These are phyloP conservation scores for Rhagonycha lutea DNA, from an alignment of 2,888 invertebrate species.

Conservation along the genomic window DNA sequence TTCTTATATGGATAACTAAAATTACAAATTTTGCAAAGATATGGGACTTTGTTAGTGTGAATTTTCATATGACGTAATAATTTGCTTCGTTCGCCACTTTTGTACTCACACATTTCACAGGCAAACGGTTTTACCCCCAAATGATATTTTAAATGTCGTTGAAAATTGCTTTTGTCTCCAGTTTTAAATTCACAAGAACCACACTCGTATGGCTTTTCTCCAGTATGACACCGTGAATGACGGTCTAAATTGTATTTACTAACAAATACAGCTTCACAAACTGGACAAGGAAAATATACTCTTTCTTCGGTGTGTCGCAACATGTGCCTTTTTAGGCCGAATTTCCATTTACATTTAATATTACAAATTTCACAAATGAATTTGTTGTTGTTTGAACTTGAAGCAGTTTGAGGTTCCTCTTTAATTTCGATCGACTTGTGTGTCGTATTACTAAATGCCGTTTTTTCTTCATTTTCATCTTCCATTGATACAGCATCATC, in stretches of 20 bases:
- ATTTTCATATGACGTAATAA: background rate
- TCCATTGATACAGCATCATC: background rate
- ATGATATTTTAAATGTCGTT: background rate
- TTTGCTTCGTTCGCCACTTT: background rate
- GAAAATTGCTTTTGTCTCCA: background rate
- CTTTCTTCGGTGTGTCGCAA: background rate
- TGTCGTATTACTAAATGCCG: no score
- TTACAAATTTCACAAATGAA: background rate
- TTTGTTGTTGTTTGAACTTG: background rate
- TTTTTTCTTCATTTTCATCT: background rate
- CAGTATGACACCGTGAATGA: background rate
- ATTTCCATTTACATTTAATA: background rate
- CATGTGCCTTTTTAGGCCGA: background rate
- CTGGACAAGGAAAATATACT: background rate
- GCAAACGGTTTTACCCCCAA: background rate
- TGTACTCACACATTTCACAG: background rate
- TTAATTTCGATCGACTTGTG: background rate
- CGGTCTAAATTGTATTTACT: background rate
- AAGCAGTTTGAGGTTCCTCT: background rate
- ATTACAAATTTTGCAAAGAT: background rate
- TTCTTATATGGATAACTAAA: background rate
- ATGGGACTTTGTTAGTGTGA: background rate
- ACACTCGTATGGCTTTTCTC: background rate
- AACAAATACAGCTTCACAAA: background rate
- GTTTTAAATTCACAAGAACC: background rate